phyloP scores from a whole-genome alignment of 2,888 invertebrate species.

The Trissonchulus latispiculum region DNA sequence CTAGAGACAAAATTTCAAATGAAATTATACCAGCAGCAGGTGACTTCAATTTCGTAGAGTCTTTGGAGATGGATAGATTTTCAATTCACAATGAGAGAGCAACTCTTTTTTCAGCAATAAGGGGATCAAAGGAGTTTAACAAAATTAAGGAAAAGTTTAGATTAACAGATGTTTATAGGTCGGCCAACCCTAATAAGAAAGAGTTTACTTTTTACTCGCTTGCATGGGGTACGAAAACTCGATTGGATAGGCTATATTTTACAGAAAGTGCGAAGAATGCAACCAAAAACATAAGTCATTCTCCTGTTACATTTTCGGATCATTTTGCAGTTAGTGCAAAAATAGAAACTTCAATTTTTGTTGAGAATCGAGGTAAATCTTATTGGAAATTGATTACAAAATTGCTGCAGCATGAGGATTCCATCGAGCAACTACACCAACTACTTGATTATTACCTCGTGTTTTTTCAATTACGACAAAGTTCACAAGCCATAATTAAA shows the following conservation, averaged over 20 bases:
- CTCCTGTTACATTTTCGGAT: background rate
- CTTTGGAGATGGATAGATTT: background rate
- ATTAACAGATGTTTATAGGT: background rate
- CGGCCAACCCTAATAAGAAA: background rate
- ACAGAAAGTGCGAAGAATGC: too few species aligned
- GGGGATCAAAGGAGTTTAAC: background rate
- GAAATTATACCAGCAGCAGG: background rate
- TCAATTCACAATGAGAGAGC: too few species aligned
- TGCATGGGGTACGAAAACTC: too few species aligned
- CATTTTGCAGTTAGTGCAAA: background rate
- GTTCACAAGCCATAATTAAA: background rate
- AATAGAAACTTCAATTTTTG: background rate
- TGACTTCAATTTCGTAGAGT: background rate
- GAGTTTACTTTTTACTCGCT: constrained; percentile 5
- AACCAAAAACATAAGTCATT: background rate
- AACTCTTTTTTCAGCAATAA: background rate
- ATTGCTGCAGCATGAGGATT: background rate
- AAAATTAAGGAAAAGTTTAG: background rate
- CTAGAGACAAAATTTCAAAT: background rate
- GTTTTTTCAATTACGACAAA: background rate
- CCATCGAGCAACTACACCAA: background rate
- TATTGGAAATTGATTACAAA: constrained; percentile 17
- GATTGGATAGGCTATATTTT: constrained; percentile 11
- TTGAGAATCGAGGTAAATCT: background rate
- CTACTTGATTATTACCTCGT: background rate